Evolutionary conservation across 1,140 invertebrate genomes (phyloP), one percentile per base, ranked within the genome.

Genomic region (Drosophila fuyamai): DNA sequence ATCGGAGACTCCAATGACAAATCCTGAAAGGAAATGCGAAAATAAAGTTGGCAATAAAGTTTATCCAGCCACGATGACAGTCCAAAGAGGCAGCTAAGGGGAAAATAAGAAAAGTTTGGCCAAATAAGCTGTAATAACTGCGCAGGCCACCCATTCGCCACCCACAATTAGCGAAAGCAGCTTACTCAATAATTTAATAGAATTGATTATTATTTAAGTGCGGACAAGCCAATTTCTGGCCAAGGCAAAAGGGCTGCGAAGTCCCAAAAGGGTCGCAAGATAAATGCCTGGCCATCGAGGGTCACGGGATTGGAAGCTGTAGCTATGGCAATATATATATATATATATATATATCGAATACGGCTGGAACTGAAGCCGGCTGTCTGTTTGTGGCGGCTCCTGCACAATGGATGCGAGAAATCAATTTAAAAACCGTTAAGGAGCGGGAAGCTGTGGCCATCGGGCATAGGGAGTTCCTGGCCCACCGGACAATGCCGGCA

Each of bases 181-280:
- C 77, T 71, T 82, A 77, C 72, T 83, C 68, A 89, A 89, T 88
- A 88, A 88, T 88, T 88, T 81, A 88, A 88, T 88, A 63, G 63
- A 89, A 89, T 89, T 89, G 85, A 89, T 89, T 89, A 89, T 89
- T 89, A 89, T 89, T 89, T 89, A 89, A 89, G 84, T 84, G 80
- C 77, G 68, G 81, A 84, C 77, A 78, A 75, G 66, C 66, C 83
- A 81, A 83, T 83, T 79, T 63, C 57, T 51, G 48, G 59, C 65
- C 50, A 61, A 53, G 65, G 29, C 47, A 27, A 65, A 68, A 54
- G 44, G 54, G 43, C 47, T 68, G 50, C 54, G 41, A 54, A 10
- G 57, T 12, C 9, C 38, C 56, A 79, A 82, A 82, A 73, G 71
- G 81, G 65, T 79, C 83, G 68, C 60, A 81, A 80, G 81, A 85